Evolutionary conservation across 2,113 vertebrate genomes (phyloP).

Genomic region (Dolichallabes microphthalmus): DNA sequence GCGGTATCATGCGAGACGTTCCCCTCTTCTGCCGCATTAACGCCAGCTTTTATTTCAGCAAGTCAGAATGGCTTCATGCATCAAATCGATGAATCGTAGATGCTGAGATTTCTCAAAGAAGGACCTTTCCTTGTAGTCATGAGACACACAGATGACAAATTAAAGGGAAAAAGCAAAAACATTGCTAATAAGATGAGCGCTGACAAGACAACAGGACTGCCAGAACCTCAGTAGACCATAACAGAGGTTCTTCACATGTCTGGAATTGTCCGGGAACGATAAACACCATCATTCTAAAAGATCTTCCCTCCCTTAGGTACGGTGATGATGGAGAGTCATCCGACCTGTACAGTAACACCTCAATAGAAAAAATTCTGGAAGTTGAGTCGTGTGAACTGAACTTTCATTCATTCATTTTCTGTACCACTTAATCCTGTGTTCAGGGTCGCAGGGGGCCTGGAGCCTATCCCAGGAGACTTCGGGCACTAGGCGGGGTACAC

Average conservation of each 20-base stretch:
- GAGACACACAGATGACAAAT: not conserved
- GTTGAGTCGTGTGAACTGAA: no score
- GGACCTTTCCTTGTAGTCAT: not conserved
- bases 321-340: not conserved
- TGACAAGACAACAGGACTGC: not conserved
- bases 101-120: not conserved
- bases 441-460: no score
- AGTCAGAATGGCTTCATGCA: not conserved
- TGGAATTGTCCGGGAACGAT: not conserved
- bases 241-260: not conserved
- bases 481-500: no score
- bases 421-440: no score
- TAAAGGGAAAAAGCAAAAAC: not conserved
- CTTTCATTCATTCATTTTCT: no score
- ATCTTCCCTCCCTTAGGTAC: not conserved
- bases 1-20: not conserved
- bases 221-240: not conserved
- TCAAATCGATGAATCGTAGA: not conserved
- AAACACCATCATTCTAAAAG: not conserved
- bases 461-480: no score
- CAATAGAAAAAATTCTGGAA: not conserved
- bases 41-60: not conserved
- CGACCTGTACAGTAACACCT: not conserved
- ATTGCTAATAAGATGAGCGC: not conserved
- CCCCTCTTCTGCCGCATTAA: not conserved